Conservation (phyloP, 2,888 invertebrate species). For the Argynnis bischoffii region DNA sequence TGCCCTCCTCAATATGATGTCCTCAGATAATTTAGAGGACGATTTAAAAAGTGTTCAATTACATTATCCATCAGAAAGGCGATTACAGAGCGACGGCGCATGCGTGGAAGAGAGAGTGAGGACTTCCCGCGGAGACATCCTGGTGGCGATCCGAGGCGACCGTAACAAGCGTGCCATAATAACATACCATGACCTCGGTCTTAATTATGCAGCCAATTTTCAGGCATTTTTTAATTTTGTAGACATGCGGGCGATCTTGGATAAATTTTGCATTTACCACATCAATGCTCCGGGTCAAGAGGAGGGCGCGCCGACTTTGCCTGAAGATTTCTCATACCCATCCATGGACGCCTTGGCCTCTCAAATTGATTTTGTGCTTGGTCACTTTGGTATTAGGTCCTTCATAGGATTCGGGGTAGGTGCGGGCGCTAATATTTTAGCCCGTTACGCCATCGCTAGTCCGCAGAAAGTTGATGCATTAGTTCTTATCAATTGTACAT, state of each 20-base stretch:
- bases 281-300: conserved; percentile 99
- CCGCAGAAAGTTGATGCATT: conserved; percentile 95
- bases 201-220: conserved; percentile 97
- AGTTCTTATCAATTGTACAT: conserved; percentile 95
- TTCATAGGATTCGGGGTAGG: conserved; percentile 99
- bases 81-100: conserved; percentile 77
- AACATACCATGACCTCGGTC: conserved; percentile 99
- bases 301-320: conserved; percentile 95
- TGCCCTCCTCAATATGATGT: conserved; percentile 85
- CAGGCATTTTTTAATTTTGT: conserved; percentile 97
- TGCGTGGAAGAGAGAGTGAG: conserved; percentile 89
- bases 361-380: conserved; percentile 94
- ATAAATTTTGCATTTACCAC: conserved; percentile 98
- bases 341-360: conserved; percentile 97
- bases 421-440: conserved; percentile 97
- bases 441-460: conserved; percentile 93
- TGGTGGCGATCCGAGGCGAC: conserved; percentile 97
- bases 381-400: conserved; percentile 93
- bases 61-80: conserved; percentile 90
- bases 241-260: conserved; percentile 93
- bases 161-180: conserved; percentile 95
- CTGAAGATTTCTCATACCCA: conserved; percentile 94
- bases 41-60: conserved; percentile 95
- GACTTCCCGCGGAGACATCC: conserved; percentile 94
- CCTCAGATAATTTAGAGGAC: conserved; percentile 93